Evolutionary conservation across 2,888 invertebrate genomes (phyloP).

Genomic region (Empis livida): DNA sequence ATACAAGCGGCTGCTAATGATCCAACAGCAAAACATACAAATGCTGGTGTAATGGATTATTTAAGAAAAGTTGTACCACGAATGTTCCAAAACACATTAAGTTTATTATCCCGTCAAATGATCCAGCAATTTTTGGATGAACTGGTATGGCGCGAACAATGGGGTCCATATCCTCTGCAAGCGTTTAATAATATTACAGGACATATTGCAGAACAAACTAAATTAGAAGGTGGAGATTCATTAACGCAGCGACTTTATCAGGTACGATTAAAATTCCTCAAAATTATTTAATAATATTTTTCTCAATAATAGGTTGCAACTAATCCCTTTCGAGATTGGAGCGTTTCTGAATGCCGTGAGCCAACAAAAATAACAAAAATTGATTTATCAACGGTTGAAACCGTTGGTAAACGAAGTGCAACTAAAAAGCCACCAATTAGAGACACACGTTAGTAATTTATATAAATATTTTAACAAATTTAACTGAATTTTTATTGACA

Average conservation of each 20-base stretch:
- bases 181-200: slow-evolving; percentile 69
- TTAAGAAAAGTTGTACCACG: slow-evolving; percentile 71
- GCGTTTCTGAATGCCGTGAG: slow-evolving; percentile 14
- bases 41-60: slow-evolving; percentile 77
- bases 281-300: slow-evolving; percentile 9
- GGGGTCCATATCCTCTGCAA: slow-evolving; percentile 59
- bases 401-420: background rate
- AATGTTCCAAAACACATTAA: slow-evolving; percentile 82
- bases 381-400: background rate
- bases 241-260: slow-evolving; percentile 52
- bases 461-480: background rate
- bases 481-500: background rate
- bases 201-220: slow-evolving; percentile 69
- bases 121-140: slow-evolving; percentile 87
- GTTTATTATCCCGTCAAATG: slow-evolving; percentile 66
- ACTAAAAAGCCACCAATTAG: slow-evolving; percentile 1
- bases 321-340: slow-evolving; percentile 57
- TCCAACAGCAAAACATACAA: slow-evolving; percentile 43
- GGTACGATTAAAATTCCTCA: slow-evolving; percentile 27
- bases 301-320: slow-evolving; percentile 39
- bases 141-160: slow-evolving; percentile 78
- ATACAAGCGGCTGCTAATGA: slow-evolving; percentile 44
- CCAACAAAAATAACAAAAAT: background rate
- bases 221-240: slow-evolving; percentile 48
- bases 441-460: background rate